Conservation (phyloP, 2,113 vertebrate genomes). For the Spea bombifrons region DNA sequence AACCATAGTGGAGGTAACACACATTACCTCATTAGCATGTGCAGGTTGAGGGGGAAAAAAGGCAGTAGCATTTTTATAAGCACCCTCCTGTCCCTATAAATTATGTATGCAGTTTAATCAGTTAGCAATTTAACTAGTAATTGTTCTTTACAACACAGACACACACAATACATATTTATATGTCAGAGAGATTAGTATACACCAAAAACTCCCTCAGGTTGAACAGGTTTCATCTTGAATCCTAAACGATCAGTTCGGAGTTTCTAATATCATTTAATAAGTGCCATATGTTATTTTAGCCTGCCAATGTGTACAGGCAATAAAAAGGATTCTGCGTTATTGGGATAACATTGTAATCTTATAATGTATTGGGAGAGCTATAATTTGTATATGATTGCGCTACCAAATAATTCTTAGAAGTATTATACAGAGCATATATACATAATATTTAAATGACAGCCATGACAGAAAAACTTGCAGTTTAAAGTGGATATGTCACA, state of each 20-base stretch:
- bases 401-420: neutral
- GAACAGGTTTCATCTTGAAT: constrained; percentile 61
- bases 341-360: no score
- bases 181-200: no score
- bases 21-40: constrained; percentile 62
- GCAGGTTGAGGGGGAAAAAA: constrained; percentile 64
- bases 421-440: no score
- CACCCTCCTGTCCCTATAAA: constrained; percentile 68
- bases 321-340: no score
- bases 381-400: neutral
- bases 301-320: no score
- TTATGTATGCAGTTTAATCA: constrained; percentile 79
- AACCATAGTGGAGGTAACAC: constrained; percentile 55
- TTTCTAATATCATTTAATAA: constrained; percentile 66
- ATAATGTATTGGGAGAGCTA: no score
- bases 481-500: no score
- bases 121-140: constrained; percentile 73
- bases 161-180: no score
- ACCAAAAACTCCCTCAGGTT: constrained; percentile 62
- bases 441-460: no score
- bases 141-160: constrained; percentile 54
- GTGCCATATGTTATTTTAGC: constrained; percentile 11
- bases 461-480: no score
- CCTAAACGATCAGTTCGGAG: constrained; percentile 59
- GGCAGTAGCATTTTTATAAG: constrained; percentile 64